phyloP scores from a whole-genome alignment of 1,140 invertebrate species.

The Penaeus chinensis region DNA sequence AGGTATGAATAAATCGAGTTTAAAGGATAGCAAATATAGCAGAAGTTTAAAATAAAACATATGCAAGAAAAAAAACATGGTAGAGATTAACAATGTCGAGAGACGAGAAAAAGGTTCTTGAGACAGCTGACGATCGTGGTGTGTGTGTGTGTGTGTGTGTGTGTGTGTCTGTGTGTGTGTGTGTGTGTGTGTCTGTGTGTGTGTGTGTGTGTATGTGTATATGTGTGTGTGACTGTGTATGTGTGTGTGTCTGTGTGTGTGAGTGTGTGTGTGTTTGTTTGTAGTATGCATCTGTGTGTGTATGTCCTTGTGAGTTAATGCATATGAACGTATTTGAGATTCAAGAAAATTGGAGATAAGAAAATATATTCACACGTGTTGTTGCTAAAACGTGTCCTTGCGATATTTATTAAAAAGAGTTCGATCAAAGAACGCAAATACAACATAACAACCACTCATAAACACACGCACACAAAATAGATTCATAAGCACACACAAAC shows the following conservation, averaged over 20 bases:
- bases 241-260: not conserved
- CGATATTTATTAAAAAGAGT: too few relatives aligned
- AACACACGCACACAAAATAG: not conserved
- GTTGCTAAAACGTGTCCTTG: too few relatives aligned
- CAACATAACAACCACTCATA: not conserved
- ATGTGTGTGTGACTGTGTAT: not conserved
- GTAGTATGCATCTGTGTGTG: not conserved
- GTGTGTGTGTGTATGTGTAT: not conserved
- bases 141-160: not conserved
- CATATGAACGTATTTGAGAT: too few relatives aligned
- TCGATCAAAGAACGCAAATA: too few relatives aligned
- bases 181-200: not conserved
- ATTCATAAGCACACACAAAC: not conserved
- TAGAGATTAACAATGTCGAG: too few relatives aligned
- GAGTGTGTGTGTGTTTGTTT: not conserved
- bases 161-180: not conserved
- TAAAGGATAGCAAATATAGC: too few relatives aligned
- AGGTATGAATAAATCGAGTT: too few relatives aligned
- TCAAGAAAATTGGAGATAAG: too few relatives aligned
- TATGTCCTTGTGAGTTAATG: not conserved
- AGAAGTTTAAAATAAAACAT: too few relatives aligned
- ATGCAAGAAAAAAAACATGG: too few relatives aligned
- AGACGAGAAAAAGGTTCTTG: too few relatives aligned
- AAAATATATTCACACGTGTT: too few relatives aligned
- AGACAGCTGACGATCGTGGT: not conserved